Conservation (phyloP, 2,888 invertebrate genomes). For the Hemicrepidius hirtus region DNA sequence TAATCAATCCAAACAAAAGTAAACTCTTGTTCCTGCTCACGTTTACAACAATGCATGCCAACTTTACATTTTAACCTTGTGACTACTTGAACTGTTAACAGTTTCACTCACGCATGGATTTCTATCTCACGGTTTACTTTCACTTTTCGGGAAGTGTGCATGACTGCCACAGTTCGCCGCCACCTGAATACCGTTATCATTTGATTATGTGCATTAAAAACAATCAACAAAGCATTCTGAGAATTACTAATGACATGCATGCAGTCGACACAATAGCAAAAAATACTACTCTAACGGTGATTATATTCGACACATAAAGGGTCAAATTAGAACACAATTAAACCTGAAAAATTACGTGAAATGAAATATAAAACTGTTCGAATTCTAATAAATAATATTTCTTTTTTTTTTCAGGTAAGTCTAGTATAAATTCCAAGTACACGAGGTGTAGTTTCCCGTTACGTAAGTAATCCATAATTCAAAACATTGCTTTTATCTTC, state of each 20-base stretch:
- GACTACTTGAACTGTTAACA: not conserved
- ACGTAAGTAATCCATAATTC: too few relatives aligned
- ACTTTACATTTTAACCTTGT: slow-evolving; percentile 26
- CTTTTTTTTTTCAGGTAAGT: too few relatives aligned
- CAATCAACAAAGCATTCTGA: not conserved
- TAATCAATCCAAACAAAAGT: slow-evolving; percentile 17
- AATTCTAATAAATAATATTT: too few relatives aligned
- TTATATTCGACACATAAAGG: too few relatives aligned
- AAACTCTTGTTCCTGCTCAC: slow-evolving; percentile 20
- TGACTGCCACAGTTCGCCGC: slow-evolving; percentile 12
- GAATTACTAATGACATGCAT: not conserved
- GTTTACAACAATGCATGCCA: slow-evolving; percentile 9
- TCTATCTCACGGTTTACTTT: slow-evolving; percentile 35
- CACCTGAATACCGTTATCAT: slow-evolving; percentile 19
- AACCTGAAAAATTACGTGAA: too few relatives aligned
- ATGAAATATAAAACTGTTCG: too few relatives aligned
- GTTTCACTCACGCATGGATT: slow-evolving; percentile 33
- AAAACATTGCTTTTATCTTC: too few relatives aligned
- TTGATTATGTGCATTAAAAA: slow-evolving; percentile 3
- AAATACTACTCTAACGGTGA: too few relatives aligned
- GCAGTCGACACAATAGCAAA: not conserved
- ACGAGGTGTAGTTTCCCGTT: too few relatives aligned
- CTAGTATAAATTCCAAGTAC: too few relatives aligned
- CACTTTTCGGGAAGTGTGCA: slow-evolving; percentile 22
- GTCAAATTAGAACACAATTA: too few relatives aligned